phyloP scores from a whole-genome alignment of 2,797 vertebrate species.

The Mergus octosetaceus region DNA sequence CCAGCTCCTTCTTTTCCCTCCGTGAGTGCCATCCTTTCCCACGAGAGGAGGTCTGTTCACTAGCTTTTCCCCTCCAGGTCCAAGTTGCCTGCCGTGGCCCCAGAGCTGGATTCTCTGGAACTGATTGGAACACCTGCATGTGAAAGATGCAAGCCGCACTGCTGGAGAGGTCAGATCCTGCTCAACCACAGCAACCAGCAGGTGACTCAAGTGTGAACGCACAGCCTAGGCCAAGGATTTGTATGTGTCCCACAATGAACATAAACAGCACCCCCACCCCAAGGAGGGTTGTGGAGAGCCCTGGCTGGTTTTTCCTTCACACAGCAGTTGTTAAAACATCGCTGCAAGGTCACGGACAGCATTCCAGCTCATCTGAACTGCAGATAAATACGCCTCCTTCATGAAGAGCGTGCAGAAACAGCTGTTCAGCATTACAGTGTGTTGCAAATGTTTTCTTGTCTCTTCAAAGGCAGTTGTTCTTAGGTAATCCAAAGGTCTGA shows the following conservation, averaged over 20 bases:
- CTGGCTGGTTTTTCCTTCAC: background rate
- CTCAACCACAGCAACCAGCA: background rate
- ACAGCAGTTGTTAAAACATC: background rate
- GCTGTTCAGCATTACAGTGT: conserved; percentile 24
- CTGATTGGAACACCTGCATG: background rate
- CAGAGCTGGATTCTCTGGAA: background rate
- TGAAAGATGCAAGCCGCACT: background rate
- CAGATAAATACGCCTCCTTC: conserved; percentile 43
- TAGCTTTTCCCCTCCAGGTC: background rate
- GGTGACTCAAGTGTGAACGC: background rate
- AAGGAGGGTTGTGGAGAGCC: background rate
- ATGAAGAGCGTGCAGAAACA: conserved; percentile 1
- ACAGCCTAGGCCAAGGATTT: background rate
- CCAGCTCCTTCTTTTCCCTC: background rate
- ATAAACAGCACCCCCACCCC: background rate
- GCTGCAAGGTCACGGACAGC: conserved; percentile 1
- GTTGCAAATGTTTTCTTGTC: conserved; percentile 36
- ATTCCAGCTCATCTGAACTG: background rate
- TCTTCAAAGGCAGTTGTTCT: conserved; percentile 44
- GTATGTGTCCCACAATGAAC: background rate
- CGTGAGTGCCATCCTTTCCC: background rate
- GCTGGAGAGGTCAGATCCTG: background rate
- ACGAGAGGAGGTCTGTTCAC: background rate
- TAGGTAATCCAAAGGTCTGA: conserved; percentile 31
- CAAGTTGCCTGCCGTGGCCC: background rate